These are phyloP conservation scores for Trissolcus basalis DNA, from an alignment of 1,140 invertebrate species.

Conservation along the genomic window DNA sequence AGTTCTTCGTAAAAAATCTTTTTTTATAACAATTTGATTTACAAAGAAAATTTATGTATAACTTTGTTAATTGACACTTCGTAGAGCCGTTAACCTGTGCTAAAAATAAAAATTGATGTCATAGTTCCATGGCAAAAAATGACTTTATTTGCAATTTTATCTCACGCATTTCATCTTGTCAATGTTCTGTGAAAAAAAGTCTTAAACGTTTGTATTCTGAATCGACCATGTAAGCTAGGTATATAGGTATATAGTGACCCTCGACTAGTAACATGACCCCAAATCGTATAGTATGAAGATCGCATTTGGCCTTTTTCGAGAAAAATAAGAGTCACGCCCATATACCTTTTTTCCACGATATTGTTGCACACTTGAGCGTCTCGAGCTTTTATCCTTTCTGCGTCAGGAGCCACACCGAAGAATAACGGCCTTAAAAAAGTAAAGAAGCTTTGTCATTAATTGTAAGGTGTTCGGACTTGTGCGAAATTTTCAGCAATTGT, in stretches of 20 bases:
- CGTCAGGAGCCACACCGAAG: conserved; percentile 42
- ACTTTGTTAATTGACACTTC: too few relatives aligned
- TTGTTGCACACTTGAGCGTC: conserved; percentile 55
- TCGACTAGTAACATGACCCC: conserved; percentile 35
- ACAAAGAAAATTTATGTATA: too few relatives aligned
- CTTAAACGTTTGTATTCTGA: conserved; percentile 19
- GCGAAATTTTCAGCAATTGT: conserved; percentile 20
- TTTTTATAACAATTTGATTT: too few relatives aligned
- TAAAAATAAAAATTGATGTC: too few relatives aligned
- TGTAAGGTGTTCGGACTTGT: conserved; percentile 26
- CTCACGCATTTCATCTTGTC: too few relatives aligned
- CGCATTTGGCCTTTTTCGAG: conserved; percentile 46
- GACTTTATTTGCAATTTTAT: too few relatives aligned
- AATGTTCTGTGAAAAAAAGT: too few relatives aligned
- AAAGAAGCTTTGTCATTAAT: conserved; percentile 47
- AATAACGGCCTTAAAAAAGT: conserved; percentile 47
- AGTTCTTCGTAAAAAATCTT: too few relatives aligned
- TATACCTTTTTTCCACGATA: conserved; percentile 53
- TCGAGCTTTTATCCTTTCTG: conserved; percentile 57
- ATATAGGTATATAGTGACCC: conserved; percentile 46
- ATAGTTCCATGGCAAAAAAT: too few relatives aligned
- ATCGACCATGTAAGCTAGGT: conserved; percentile 25
- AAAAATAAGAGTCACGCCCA: conserved; percentile 53
- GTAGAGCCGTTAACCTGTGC: too few relatives aligned
- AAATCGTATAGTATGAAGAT: conserved; percentile 57